These are phyloP conservation scores for Acholoe squamosa DNA, from an alignment of 2,888 invertebrate species.

Conservation along the genomic window DNA sequence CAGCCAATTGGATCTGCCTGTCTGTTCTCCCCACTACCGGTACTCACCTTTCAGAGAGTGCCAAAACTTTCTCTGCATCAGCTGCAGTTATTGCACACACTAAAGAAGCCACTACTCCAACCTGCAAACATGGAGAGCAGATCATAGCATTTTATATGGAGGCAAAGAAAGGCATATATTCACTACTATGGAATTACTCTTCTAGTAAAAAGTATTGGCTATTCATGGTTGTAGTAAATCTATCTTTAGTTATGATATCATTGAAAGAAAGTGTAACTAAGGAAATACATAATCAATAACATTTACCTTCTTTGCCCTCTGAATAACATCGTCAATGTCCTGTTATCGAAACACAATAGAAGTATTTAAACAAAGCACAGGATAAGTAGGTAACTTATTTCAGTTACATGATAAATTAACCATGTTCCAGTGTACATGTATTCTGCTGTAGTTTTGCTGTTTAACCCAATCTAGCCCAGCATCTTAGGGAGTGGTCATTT, in stretches of 20 bases:
- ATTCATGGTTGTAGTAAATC: too few species aligned
- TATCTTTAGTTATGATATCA: background rate
- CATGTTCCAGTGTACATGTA: background rate
- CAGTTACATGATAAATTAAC: background rate
- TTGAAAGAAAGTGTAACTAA: background rate
- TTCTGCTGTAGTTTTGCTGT: too few species aligned
- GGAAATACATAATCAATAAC: background rate
- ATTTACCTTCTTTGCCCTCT: conserved; percentile 38
- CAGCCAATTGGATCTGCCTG: too few species aligned
- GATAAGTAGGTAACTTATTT: background rate
- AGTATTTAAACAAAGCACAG: background rate
- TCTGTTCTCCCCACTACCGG: too few species aligned
- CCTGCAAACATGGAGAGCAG: background rate
- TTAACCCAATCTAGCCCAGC: too few species aligned
- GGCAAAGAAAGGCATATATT: too few species aligned
- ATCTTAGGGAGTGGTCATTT: too few species aligned
- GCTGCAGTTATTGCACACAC: conserved; percentile 29
- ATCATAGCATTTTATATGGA: too few species aligned
- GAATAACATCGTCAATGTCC: conserved; percentile 40
- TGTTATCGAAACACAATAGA: background rate
- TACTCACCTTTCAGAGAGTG: conserved; percentile 31
- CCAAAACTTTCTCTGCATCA: background rate
- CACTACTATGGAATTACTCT: too few species aligned
- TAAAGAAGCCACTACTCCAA: conserved; percentile 25
- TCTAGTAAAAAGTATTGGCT: too few species aligned